Evolutionary conservation across 2,113 vertebrate species (phyloP), one percentile per base, ranked within the genome.

Genomic region (Potamarius usumacintae): DNA sequence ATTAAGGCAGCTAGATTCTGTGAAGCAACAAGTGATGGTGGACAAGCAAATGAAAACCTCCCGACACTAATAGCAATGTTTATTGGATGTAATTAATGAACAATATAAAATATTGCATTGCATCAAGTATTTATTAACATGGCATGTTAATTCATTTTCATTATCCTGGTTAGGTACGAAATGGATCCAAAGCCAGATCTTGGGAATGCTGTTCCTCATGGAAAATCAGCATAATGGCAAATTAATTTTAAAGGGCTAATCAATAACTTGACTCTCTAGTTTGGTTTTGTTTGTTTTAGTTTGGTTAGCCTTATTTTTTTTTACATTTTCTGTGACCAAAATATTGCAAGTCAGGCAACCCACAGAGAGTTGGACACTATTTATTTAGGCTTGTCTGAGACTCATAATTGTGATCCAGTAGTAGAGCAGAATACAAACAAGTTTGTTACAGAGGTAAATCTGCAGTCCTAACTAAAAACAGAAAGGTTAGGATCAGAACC

Each of bases 261-360:
- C 82, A 58, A 84, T 88, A 84, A 67, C 74, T n/a, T 30, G 10
- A 84, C 34, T 76, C 42, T 76, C 18, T 34, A 76, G 42, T 25
- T 25, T 50, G 72, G 72, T 50, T 48, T 50, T 7, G 50, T 34
- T 34, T 76, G 4, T 18, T 50, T 76, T 76, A 50, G 8, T 76
- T 76, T 83, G 50, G 71, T 74, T 82, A n/a, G 20, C 17, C 42
- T 20, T 57, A 27, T 79, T 55, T 55, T 77, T 69, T 25, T 52
- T 12, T 34, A 34, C 52, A 34, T 30, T 27, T 30, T 30, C 55
- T 81, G 8, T 81, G 79, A 34, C 79, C 53, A 60, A 58, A 60
- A 58, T 81, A 22, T 60, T 60, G 18, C 27, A 91, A 88, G 87
- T 87, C 88, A 4, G 88, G 79, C 55, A 30, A 12, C 79, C 79